Percentiles rank a stretch among this genome's conserved stretches.
Conservation (phyloP, 2,797 vertebrate species). For the Lerista edwardsae region DNA sequence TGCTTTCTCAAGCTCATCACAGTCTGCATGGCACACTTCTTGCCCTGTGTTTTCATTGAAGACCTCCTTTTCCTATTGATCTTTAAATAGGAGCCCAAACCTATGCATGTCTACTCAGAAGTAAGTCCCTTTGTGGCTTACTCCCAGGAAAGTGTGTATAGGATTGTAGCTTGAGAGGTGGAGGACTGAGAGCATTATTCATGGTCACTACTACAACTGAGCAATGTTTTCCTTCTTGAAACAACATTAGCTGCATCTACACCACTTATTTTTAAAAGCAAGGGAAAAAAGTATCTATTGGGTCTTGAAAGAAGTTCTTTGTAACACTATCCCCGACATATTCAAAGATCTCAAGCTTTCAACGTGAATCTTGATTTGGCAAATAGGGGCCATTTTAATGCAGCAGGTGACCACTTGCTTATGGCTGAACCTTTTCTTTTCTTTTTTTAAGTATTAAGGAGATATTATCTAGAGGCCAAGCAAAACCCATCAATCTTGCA, state of each 20-base stretch:
- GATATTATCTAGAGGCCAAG: background rate
- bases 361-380: background rate
- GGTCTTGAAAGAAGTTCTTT: background rate
- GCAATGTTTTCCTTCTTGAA: background rate
- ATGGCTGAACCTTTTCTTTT: background rate
- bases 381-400: background rate
- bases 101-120: too few relatives aligned
- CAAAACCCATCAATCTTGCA: background rate
- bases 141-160: too few relatives aligned
- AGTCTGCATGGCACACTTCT: background rate
- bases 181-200: background rate
- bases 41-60: slow-evolving; percentile 6
- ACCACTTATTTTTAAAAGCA: too few relatives aligned
- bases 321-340: background rate
- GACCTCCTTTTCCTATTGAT: background rate
- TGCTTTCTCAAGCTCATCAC: background rate
- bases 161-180: background rate
- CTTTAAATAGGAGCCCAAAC: background rate
- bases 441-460: background rate
- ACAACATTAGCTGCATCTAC: background rate
- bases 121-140: too few relatives aligned
- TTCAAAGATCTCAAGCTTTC: background rate
- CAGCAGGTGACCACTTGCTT: background rate
- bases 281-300: background rate
- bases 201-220: too few relatives aligned